Percentiles rank a stretch among this genome's conserved stretches.
These are phyloP conservation scores for Lophotriccus pileatus DNA, from an alignment of 2,797 vertebrate species.

Conservation along the genomic window DNA sequence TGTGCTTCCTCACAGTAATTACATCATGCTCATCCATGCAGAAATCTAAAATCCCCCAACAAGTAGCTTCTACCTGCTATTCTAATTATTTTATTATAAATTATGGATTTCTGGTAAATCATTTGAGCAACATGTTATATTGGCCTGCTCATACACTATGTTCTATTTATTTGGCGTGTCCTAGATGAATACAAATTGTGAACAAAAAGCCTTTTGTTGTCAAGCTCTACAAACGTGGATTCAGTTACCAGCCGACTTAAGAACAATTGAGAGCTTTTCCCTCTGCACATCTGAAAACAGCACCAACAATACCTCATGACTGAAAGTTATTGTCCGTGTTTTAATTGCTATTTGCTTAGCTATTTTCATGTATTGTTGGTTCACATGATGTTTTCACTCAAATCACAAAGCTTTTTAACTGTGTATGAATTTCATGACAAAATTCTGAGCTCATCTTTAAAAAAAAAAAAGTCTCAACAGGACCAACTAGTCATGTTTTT, in stretches of 20 bases:
- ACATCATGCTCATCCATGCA: neutral
- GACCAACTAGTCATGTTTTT: slow-evolving; percentile 11
- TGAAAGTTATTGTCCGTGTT: slow-evolving; percentile 12
- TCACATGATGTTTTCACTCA: neutral
- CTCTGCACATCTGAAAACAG: slow-evolving; percentile 36
- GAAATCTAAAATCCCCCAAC: neutral
- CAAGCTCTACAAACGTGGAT: slow-evolving; percentile 39
- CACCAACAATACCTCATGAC: slow-evolving; percentile 45
- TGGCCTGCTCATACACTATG: neutral
- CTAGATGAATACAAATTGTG: slow-evolving; percentile 36
- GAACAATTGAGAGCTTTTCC: slow-evolving; percentile 59
- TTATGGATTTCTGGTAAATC: neutral
- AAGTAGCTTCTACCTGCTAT: neutral
- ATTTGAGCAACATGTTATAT: neutral
- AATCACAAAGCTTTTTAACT: slow-evolving; percentile 34
- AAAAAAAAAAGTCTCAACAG: neutral
- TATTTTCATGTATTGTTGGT: slow-evolving; percentile 29
- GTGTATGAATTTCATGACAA: neutral
- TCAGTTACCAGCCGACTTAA: slow-evolving; percentile 31
- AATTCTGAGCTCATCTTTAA: neutral
- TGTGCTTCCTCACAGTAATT: neutral
- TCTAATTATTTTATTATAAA: neutral
- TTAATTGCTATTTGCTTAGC: slow-evolving; percentile 37
- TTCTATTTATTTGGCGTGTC: neutral
- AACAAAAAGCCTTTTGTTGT: slow-evolving; percentile 55